phyloP scores from a whole-genome alignment of 2,797 vertebrate genomes.

The Ptychobarbus kaznakovi region DNA sequence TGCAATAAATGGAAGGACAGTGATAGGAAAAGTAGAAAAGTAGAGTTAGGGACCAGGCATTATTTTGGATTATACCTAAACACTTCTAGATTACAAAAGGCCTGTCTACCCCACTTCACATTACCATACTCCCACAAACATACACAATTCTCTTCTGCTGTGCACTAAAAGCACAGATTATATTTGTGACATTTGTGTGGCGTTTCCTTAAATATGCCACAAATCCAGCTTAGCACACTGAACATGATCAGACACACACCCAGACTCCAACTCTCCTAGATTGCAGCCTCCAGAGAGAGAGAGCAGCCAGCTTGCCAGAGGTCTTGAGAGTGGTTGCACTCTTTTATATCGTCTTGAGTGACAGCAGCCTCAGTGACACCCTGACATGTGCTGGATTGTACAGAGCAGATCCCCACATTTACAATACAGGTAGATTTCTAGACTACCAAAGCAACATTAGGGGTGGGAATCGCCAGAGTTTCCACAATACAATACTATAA shows the following conservation, averaged over 20 bases:
- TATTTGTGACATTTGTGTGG: slow-evolving; percentile 55
- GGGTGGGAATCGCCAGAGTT: neutral
- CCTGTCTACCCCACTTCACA: slow-evolving; percentile 15
- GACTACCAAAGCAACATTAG: neutral
- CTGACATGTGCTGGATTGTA: slow-evolving; percentile 10
- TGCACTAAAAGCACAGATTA: slow-evolving; percentile 63
- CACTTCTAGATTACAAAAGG: slow-evolving; percentile 48
- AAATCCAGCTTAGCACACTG: slow-evolving; percentile 61
- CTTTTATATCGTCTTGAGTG: slow-evolving; percentile 31
- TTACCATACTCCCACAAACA: neutral
- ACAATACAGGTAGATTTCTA: slow-evolving; percentile 13
- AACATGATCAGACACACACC: slow-evolving; percentile 51
- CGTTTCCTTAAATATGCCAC: slow-evolving; percentile 51
- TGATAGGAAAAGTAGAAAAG: slow-evolving; percentile 29
- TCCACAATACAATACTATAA: no score
- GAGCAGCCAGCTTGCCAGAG: slow-evolving; percentile 26
- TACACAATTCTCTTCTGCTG: slow-evolving; percentile 4
- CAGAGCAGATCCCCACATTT: slow-evolving; percentile 6
- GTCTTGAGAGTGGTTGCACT: slow-evolving; percentile 45
- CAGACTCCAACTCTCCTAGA: slow-evolving; percentile 33
- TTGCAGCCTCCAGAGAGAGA: neutral
- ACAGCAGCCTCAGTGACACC: slow-evolving; percentile 37
- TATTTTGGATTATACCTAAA: slow-evolving; percentile 58
- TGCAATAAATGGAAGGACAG: slow-evolving; percentile 29
- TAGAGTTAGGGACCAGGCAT: slow-evolving; percentile 41